Conservation (phyloP, 1,140 invertebrate species). For the Papilio machaon region DNA sequence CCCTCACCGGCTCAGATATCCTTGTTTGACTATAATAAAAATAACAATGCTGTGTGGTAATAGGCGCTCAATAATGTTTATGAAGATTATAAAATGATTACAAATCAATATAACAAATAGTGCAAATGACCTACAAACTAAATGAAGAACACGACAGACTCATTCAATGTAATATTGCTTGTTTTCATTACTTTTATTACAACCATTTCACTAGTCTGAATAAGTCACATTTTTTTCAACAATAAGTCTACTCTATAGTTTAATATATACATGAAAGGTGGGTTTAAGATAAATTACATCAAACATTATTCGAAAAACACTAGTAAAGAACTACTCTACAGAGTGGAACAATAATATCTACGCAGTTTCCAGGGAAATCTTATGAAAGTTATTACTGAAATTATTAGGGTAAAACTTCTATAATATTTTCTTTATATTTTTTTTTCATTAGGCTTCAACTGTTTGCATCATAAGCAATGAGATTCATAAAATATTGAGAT, state of each 20-base stretch:
- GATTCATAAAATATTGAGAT: slow-evolving; percentile 10
- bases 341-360: slow-evolving; percentile 24
- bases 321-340: slow-evolving; percentile 28
- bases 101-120: slow-evolving; percentile 12
- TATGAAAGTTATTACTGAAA: background rate
- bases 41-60: background rate
- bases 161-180: slow-evolving; percentile 31
- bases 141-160: slow-evolving; percentile 3
- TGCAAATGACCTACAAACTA: slow-evolving; percentile 28
- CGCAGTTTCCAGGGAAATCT: background rate
- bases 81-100: background rate
- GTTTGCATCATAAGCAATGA: background rate
- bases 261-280: slow-evolving; percentile 2
- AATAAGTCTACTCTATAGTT: slow-evolving; percentile 35
- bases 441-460: background rate
- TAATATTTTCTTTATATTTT: background rate
- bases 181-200: slow-evolving; percentile 36
- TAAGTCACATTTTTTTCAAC: slow-evolving; percentile 39
- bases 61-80: background rate
- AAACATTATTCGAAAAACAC: slow-evolving; percentile 34
- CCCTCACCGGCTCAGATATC: too few relatives aligned
- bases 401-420: background rate
- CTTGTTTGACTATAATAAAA: background rate
- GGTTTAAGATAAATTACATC: slow-evolving; percentile 27
- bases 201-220: slow-evolving; percentile 37